These are phyloP conservation scores for Urosaurus nigricauda DNA, from an alignment of 2,797 vertebrate genomes.

Conservation along the genomic window DNA sequence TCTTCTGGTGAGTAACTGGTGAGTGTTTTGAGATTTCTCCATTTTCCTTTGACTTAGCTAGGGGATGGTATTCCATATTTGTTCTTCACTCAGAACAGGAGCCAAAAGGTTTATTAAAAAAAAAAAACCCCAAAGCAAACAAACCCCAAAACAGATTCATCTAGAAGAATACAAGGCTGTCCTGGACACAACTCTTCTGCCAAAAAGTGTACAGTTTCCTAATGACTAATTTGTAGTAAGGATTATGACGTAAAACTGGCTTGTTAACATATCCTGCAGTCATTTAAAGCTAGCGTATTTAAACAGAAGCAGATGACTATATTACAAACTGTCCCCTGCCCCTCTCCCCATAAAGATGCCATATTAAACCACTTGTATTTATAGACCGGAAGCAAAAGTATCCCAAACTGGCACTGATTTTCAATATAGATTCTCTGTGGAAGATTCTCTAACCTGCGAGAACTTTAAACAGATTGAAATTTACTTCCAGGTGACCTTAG, in stretches of 20 bases:
- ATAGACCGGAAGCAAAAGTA: neutral
- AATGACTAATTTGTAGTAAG: slow-evolving; percentile 69
- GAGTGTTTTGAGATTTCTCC: slow-evolving; percentile 66
- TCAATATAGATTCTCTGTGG: neutral
- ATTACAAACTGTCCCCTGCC: neutral
- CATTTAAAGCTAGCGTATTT: slow-evolving; percentile 67
- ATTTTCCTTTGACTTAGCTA: slow-evolving; percentile 65
- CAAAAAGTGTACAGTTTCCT: slow-evolving; percentile 66
- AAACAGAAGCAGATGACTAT: slow-evolving; percentile 61
- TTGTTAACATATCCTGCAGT: slow-evolving; percentile 60
- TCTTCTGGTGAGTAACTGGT: slow-evolving; percentile 75
- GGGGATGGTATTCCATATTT: slow-evolving; percentile 62
- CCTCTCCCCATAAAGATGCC: neutral
- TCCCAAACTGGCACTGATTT: neutral
- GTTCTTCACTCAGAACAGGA: slow-evolving; percentile 54
- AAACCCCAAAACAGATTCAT: slow-evolving; percentile 52
- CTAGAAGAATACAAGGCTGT: slow-evolving; percentile 65
- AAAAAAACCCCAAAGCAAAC: slow-evolving; percentile 28
- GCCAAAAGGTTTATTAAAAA: slow-evolving; percentile 40
- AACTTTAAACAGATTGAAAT: neutral
- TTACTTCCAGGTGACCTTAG: neutral
- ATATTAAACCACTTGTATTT: neutral
- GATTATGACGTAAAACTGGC: slow-evolving; percentile 69
- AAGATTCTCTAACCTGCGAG: neutral
- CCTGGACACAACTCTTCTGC: slow-evolving; percentile 49